Evolutionary conservation across 2,888 invertebrate species (phyloP).

Genomic region (Platerodrilus igneus): DNA sequence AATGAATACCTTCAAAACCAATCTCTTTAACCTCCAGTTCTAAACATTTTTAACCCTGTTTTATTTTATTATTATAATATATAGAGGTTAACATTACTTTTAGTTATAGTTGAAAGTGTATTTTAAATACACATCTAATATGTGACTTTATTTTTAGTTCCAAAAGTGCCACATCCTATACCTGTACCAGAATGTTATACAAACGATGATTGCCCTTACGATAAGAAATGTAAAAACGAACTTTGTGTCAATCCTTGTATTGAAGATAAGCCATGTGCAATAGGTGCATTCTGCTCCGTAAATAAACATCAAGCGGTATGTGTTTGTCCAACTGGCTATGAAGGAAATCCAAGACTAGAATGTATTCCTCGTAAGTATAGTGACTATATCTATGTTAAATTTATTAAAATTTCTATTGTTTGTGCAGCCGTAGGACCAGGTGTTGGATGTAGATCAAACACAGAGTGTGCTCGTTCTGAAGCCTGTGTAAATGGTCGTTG

Average conservation of each 20-base stretch:
- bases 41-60: too few relatives aligned
- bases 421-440: conserved; percentile 57
- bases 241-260: conserved; percentile 75
- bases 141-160: too few relatives aligned
- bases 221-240: conserved; percentile 72
- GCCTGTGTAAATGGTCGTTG: conserved; percentile 79
- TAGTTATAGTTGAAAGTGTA: too few relatives aligned
- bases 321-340: conserved; percentile 73
- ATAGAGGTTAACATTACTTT: too few relatives aligned
- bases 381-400: conserved; percentile 1
- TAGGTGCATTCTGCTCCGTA: conserved; percentile 77
- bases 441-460: conserved; percentile 71
- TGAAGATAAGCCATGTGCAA: conserved; percentile 64
- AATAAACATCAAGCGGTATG: conserved; percentile 72
- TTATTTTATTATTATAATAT: too few relatives aligned
- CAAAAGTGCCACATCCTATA: conserved; percentile 45
- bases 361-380: conserved; percentile 74
- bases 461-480: conserved; percentile 76
- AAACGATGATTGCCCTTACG: conserved; percentile 71
- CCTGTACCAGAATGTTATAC: conserved; percentile 66
- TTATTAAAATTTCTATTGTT: not conserved
- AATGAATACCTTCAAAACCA: too few relatives aligned
- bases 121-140: conserved; percentile 8
- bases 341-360: conserved; percentile 65
- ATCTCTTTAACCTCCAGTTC: too few relatives aligned